These are phyloP conservation scores for Lasiurus cinereus DNA, from an alignment of 2,113 vertebrate species.

Conservation along the genomic window DNA sequence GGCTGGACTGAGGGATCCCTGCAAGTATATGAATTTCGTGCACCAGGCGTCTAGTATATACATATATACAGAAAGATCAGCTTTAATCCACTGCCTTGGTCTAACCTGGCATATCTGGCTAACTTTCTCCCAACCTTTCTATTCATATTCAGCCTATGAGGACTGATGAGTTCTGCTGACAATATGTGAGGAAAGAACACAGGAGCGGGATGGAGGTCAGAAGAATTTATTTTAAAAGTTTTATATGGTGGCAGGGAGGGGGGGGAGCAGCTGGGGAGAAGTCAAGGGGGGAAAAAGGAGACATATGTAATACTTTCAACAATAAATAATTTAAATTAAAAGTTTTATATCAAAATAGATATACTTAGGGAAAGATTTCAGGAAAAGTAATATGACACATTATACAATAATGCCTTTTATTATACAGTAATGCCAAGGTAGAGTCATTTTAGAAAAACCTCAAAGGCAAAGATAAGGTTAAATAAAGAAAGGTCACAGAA, in stretches of 20 bases:
- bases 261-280: too few species aligned
- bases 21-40: too few species aligned
- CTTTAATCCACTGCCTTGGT: neutral
- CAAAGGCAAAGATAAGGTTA: slow-evolving; percentile 25
- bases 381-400: slow-evolving; percentile 3
- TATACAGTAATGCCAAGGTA: neutral
- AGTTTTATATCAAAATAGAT: neutral
- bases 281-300: too few species aligned
- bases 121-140: neutral
- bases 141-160: neutral
- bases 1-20: too few species aligned
- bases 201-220: neutral
- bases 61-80: neutral
- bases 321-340: too few species aligned
- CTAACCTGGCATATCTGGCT: neutral
- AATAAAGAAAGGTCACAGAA: neutral
- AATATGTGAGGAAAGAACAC: neutral
- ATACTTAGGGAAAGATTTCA: neutral
- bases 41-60: neutral
- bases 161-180: neutral
- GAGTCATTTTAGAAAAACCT: neutral
- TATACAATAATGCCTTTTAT: too few species aligned
- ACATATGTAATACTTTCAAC: too few species aligned
- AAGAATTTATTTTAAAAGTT: slow-evolving; percentile 16
- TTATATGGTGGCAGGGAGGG: too few species aligned